Conservation (phyloP, 2,888 invertebrate genomes). For the Caenorhabditis sp. region DNA sequence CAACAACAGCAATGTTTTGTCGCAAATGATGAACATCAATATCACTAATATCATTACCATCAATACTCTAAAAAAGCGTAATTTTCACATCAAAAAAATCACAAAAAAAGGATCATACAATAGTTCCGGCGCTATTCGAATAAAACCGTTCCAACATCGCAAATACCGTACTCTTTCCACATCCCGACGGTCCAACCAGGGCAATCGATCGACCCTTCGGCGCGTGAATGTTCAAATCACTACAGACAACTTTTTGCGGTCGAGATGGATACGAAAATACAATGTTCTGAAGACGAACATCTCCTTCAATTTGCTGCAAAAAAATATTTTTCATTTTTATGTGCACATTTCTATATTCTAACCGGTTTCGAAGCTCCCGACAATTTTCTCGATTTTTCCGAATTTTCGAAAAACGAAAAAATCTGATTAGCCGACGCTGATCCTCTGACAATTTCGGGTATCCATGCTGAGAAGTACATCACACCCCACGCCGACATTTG, state of each 20-base stretch:
- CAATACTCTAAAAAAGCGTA: slow-evolving; percentile 33
- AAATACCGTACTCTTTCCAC: slow-evolving; percentile 72
- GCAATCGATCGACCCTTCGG: slow-evolving; percentile 60
- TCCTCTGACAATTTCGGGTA: slow-evolving; percentile 28
- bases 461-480: slow-evolving; percentile 35
- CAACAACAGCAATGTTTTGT: slow-evolving; percentile 54
- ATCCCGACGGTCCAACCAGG: slow-evolving; percentile 72
- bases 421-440: slow-evolving; percentile 30
- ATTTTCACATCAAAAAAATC: neutral
- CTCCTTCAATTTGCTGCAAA: slow-evolving; percentile 74
- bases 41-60: slow-evolving; percentile 33
- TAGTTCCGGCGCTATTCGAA: slow-evolving; percentile 64
- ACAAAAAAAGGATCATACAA: slow-evolving; percentile 55
- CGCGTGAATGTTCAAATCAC: slow-evolving; percentile 72
- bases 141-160: slow-evolving; percentile 72
- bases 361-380: slow-evolving; percentile 12
- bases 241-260: slow-evolving; percentile 79
- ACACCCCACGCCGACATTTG: slow-evolving; percentile 41
- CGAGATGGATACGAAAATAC: slow-evolving; percentile 86
- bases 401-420: slow-evolving; percentile 24
- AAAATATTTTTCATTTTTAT: slow-evolving; percentile 4
- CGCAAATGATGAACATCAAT: slow-evolving; percentile 47
- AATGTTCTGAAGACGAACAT: slow-evolving; percentile 79
- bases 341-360: neutral
- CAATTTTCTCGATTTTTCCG: neutral